Evolutionary conservation across 2,888 invertebrate genomes (phyloP), one percentile per base, ranked within the genome.

Genomic region (Agriotes lineatus): DNA sequence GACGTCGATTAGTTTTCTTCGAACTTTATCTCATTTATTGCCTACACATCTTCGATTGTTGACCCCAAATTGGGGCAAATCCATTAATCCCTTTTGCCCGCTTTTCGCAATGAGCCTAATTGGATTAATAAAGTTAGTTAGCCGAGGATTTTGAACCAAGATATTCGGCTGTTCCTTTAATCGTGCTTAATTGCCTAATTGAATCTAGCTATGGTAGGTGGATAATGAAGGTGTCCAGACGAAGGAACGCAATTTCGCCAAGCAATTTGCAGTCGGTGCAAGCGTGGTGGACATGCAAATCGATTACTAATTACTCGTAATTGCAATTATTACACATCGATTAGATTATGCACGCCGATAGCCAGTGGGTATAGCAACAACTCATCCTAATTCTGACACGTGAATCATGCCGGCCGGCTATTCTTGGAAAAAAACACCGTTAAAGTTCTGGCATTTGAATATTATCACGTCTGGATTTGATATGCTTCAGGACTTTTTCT

Each of bases 31-130:
- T 37, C 14, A 37, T 37, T 37, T 37, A 37, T 14, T 37, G 37
- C 37, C 5, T n/a, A n/a, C n/a, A n/a, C n/a, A n/a, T n/a, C n/a
- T n/a, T 25, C 42, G 42, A 42, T 42, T 16, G 2, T 35, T 54
- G 54, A 54, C 33, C 54, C 18, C 37, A 33, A 54, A 54, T n/a
- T 54, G 19, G 54, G 20, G 16, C 54, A 35, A 35, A 54, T 35
- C 54, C 19, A 54, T 54, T 54, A 35, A 35, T 18, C n/a, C 30
- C 10, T 2, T 9, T 12, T 48, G 12, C 22, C 20, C 12, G 2
- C 10, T n/a, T 48, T 22, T 48, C 22, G n/a, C 25, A n/a, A n/a
- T 22, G 20, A 48, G 22, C 10, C 12, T 48, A 48, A 48, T 48
- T 25, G n/a, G 22, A 12, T 48, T 48, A 42, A 14, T 42, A 42